phyloP scores from a whole-genome alignment of 2,113 vertebrate species.

The Heterocephalus glaber region DNA sequence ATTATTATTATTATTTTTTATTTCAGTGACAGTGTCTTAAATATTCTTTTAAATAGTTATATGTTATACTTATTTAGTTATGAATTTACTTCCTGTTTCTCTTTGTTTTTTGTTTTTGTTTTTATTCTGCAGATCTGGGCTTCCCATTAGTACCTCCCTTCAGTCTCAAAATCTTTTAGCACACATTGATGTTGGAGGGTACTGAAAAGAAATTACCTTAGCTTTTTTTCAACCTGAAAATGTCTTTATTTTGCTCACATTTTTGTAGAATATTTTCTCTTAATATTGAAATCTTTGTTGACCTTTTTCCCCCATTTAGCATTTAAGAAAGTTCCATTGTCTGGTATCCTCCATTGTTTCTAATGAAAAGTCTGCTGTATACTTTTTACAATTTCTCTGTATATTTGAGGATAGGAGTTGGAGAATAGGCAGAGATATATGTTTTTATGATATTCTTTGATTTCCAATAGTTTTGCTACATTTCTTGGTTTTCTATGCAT shows the following conservation, averaged over 20 bases:
- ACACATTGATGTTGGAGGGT: not conserved
- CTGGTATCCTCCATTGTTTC: not conserved
- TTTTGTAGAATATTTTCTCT: not conserved
- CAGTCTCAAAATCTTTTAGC: not conserved
- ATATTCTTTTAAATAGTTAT: not conserved
- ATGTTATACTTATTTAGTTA: not conserved
- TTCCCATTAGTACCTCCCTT: not conserved
- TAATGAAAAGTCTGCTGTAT: conserved; percentile 15
- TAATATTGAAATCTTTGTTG: not conserved
- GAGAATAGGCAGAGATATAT: not conserved
- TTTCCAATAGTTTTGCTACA: not conserved
- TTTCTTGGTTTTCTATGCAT: not conserved
- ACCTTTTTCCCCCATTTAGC: not conserved
- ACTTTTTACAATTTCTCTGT: not conserved
- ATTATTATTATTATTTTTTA: not conserved
- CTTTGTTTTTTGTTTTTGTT: not conserved
- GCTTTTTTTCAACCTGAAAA: not conserved
- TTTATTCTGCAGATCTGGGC: not conserved
- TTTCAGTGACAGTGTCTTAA: not conserved
- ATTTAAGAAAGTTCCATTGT: conserved; percentile 35
- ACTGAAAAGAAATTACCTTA: not conserved
- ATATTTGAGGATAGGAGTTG: not conserved
- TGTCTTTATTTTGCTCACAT: not conserved
- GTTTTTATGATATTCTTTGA: not conserved
- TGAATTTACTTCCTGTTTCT: not conserved